Conservation (phyloP, 2,888 invertebrate genomes). For the Sphinx pinastri region DNA sequence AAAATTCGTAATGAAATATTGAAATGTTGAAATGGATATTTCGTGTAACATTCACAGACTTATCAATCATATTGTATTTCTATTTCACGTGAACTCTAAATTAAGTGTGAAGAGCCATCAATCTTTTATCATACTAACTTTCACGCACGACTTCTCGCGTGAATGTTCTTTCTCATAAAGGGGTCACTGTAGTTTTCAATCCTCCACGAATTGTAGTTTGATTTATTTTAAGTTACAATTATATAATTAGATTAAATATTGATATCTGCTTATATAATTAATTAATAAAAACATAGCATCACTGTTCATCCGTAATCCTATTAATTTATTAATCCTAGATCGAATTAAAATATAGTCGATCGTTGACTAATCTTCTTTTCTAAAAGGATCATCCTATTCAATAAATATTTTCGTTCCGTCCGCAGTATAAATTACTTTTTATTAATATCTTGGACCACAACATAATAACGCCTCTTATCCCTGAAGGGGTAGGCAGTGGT, state of each 20-base stretch:
- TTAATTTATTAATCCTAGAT: no score
- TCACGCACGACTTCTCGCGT: background rate
- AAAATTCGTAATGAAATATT: background rate
- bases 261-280: no score
- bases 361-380: background rate
- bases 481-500: no score
- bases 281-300: no score
- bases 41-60: background rate
- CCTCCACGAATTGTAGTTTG: no score
- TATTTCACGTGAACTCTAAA: background rate
- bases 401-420: background rate
- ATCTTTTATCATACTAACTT: background rate
- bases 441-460: no score
- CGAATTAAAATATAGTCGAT: background rate
- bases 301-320: no score
- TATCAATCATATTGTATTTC: conserved; percentile 9
- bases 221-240: no score
- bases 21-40: background rate
- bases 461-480: no score
- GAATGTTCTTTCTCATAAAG: no score
- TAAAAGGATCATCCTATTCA: background rate
- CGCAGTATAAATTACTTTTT: background rate
- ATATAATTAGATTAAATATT: no score
- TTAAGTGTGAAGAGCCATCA: conserved; percentile 4
- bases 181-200: no score